phyloP scores from a whole-genome alignment of 2,888 invertebrate genomes.

The Steinernema carpocapsae region DNA sequence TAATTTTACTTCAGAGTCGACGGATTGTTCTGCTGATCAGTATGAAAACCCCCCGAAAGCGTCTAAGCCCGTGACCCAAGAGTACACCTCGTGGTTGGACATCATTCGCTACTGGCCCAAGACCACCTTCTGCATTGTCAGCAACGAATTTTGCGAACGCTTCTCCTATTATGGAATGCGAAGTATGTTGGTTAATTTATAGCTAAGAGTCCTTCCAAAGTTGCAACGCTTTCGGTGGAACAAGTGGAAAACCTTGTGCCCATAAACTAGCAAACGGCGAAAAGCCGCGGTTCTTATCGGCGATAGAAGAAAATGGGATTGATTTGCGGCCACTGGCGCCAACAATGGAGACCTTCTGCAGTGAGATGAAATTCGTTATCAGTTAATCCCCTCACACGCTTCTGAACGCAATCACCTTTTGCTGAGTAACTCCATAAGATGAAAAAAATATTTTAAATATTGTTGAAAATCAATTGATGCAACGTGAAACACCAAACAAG shows the following conservation, averaged over 20 bases:
- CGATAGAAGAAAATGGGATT: neutral
- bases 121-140: conserved; percentile 76
- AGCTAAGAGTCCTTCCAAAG: neutral
- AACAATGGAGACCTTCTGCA: conserved; percentile 13
- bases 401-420: neutral
- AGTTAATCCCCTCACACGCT: conserved; percentile 16
- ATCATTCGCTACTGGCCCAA: conserved; percentile 58
- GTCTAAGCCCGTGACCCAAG: neutral
- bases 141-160: conserved; percentile 96
- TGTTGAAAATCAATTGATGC: neutral
- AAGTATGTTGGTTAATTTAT: conserved; percentile 74
- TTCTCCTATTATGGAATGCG: conserved; percentile 96
- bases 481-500: neutral
- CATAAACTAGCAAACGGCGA: conserved; percentile 23
- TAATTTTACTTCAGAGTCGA: neutral
- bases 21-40: neutral
- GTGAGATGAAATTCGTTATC: neutral
- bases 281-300: neutral
- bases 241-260: neutral
- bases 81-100: conserved; percentile 16
- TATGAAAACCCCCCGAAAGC: neutral
- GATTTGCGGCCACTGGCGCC: neutral
- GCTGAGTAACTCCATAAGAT: neutral
- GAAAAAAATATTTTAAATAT: neutral
- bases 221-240: neutral